Percentiles rank a stretch among this genome's conserved stretches.
phyloP scores from a whole-genome alignment of 92 coral and sea anemone genomes.

The Montipora capitata region DNA sequence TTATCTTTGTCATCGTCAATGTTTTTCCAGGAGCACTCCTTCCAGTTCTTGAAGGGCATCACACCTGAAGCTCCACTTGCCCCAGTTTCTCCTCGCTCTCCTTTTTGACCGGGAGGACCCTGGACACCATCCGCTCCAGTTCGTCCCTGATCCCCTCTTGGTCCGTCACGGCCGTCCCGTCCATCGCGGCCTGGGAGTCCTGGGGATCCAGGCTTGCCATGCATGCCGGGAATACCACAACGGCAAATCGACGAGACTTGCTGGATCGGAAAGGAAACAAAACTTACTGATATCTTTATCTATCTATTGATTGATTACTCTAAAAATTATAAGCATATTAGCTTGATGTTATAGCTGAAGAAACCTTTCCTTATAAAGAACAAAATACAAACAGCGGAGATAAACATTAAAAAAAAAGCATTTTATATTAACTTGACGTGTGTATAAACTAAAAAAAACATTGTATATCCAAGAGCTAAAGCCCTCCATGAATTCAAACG shows the following conservation, averaged over 20 bases:
- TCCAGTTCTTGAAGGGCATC: background rate
- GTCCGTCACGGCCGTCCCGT: background rate
- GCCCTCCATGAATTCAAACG: no score
- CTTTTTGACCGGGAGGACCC: conserved; percentile 11
- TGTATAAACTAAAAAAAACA: no score
- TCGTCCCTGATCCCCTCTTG: background rate
- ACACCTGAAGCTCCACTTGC: background rate
- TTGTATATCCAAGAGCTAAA: no score
- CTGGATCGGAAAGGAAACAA: background rate
- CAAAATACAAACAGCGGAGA: no score
- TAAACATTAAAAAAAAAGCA: no score
- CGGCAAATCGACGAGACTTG: background rate
- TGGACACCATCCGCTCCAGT: background rate
- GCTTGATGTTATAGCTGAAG: no score
- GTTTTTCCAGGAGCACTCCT: background rate
- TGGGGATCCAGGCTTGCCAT: background rate
- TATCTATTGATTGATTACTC: no score
- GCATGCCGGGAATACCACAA: background rate
- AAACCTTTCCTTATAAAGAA: no score
- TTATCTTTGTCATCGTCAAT: background rate
- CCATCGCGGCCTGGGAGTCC: background rate
- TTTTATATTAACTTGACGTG: no score
- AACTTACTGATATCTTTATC: no score
- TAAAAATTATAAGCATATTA: no score
- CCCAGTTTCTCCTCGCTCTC: conserved; percentile 1